Evolutionary conservation across 2,797 vertebrate genomes (phyloP).

Genomic region (Pachyuromys duprasi): DNA sequence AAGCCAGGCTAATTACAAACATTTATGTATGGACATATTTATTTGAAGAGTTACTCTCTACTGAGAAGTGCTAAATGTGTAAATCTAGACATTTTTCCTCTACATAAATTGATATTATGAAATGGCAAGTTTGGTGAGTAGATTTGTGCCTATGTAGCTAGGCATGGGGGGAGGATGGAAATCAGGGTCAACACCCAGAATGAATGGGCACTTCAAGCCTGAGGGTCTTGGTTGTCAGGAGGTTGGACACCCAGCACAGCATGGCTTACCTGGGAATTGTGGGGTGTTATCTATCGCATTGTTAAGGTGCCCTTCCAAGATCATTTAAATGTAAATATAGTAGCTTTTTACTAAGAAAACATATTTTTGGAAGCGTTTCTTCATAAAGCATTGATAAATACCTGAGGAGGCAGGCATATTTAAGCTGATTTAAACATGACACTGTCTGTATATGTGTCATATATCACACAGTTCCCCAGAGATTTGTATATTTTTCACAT

Average conservation of each 20-base stretch:
- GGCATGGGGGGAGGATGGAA: fast-evolving
- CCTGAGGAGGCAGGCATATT: not conserved
- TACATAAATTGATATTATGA: not conserved
- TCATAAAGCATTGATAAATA: not conserved
- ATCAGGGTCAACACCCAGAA: not conserved
- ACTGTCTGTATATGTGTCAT: not conserved
- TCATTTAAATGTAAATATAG: not conserved
- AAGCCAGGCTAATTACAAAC: not conserved
- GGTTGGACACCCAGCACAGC: not conserved
- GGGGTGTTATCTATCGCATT: not conserved
- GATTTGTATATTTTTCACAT: not conserved
- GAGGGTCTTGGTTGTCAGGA: not conserved
- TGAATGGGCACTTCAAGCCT: not conserved
- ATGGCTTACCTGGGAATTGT: not conserved
- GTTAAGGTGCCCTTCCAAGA: not conserved
- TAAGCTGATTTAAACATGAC: not conserved
- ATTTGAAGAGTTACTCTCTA: not conserved
- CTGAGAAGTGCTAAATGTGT: not conserved
- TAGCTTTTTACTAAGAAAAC: not conserved
- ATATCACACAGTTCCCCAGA: not conserved
- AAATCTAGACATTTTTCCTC: not conserved
- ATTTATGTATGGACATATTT: not conserved
- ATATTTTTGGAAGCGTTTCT: not conserved
- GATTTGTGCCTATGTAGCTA: not conserved
- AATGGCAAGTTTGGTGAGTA: not conserved